Evolutionary conservation across 2,888 invertebrate species (phyloP).

Genomic region (Callosobruchus maculatus): DNA sequence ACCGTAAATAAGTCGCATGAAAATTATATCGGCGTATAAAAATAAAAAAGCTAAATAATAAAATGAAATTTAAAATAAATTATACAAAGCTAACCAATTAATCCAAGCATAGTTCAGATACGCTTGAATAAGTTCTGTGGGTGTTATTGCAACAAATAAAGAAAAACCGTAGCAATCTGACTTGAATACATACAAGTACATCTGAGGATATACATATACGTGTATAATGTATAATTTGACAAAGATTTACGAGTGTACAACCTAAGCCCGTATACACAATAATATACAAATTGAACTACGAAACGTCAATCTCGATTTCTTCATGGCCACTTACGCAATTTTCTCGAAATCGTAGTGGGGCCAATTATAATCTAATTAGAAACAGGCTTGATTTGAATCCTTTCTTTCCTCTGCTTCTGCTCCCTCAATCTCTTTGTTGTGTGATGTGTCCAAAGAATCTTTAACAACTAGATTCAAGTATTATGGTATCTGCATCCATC

Average conservation of each 20-base stretch:
- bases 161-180: too few species aligned
- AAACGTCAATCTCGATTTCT: neutral
- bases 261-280: neutral
- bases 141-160: too few species aligned
- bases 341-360: slow-evolving; percentile 25
- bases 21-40: too few species aligned
- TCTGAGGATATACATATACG: too few species aligned
- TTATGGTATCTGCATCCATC: too few species aligned
- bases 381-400: slow-evolving; percentile 21
- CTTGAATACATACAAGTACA: too few species aligned
- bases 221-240: neutral
- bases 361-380: slow-evolving; percentile 43
- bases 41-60: too few species aligned
- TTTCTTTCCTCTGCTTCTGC: slow-evolving; percentile 12
- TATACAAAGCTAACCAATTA: too few species aligned
- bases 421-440: neutral
- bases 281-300: neutral
- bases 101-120: too few species aligned
- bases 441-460: neutral
- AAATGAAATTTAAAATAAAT: too few species aligned
- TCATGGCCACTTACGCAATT: slow-evolving; percentile 1
- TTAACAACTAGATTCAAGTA: neutral
- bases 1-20: too few species aligned
- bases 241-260: neutral
- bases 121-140: too few species aligned